These are phyloP conservation scores for Nannoperca obscura DNA, from an alignment of 2,797 vertebrate genomes.

Conservation along the genomic window DNA sequence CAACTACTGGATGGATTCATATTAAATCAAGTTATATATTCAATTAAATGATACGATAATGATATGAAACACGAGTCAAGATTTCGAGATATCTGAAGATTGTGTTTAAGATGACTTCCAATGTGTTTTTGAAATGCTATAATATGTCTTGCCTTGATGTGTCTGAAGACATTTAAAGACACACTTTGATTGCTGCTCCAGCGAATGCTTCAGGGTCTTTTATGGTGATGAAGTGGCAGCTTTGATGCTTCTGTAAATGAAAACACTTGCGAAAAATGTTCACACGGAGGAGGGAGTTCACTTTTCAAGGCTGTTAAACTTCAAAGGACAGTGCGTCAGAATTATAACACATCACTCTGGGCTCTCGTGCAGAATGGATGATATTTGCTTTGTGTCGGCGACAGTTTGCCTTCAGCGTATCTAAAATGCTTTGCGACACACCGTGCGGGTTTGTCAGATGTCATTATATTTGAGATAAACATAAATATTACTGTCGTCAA, in stretches of 20 bases:
- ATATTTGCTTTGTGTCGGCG: conserved; percentile 34
- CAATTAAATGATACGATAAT: no score
- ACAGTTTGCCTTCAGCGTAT: conserved; percentile 20
- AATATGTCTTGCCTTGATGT: conserved; percentile 9
- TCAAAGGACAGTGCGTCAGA: conserved; percentile 54
- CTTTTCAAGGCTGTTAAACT: conserved; percentile 56
- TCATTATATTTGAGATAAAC: not conserved
- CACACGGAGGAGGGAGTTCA: conserved; percentile 34
- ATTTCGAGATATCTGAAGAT: not conserved
- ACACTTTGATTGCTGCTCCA: not conserved
- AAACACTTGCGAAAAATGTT: conserved; percentile 26
- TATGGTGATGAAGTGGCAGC: conserved; percentile 26
- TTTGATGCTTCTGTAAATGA: conserved; percentile 36
- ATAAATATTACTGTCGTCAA: not conserved
- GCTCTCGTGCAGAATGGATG: conserved; percentile 51
- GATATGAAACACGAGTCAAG: not conserved
- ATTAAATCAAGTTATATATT: not conserved
- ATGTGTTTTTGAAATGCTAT: conserved; percentile 16
- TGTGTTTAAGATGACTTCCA: not conserved
- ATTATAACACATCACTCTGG: conserved; percentile 46
- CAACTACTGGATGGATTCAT: no score
- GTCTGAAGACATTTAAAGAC: conserved; percentile 2
- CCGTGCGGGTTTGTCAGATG: not conserved
- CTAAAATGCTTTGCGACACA: conserved; percentile 1
- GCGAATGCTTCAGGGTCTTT: conserved; percentile 28